These are phyloP conservation scores for Chaetops frenatus DNA, from an alignment of 2,113 vertebrate genomes.

Conservation along the genomic window DNA sequence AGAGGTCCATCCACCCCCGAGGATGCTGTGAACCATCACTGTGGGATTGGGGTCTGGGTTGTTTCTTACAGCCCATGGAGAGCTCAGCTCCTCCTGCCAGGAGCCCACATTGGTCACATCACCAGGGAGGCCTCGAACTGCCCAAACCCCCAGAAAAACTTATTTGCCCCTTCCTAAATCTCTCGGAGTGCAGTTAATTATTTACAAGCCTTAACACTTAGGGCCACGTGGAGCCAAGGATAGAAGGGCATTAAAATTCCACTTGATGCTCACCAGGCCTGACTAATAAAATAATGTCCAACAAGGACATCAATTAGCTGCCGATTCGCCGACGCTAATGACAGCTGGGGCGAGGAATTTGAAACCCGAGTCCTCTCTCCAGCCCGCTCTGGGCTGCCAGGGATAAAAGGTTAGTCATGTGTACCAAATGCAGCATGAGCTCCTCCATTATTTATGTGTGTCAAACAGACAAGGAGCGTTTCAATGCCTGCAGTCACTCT, in stretches of 20 bases:
- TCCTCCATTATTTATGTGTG: conserved; percentile 64
- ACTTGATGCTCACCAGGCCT: conserved; percentile 56
- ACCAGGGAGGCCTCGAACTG: neutral
- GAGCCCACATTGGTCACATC: rapidly evolving
- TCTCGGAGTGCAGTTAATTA: neutral
- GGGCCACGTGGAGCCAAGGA: neutral
- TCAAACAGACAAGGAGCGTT: conserved; percentile 48
- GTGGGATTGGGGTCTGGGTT: neutral
- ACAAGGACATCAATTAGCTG: conserved; percentile 64
- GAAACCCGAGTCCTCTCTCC: conserved; percentile 29
- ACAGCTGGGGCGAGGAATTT: conserved; percentile 55
- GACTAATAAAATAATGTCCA: conserved; percentile 66
- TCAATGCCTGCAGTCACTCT: conserved; percentile 35
- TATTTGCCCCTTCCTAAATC: neutral
- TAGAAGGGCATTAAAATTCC: conserved; percentile 37
- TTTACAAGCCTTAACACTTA: neutral
- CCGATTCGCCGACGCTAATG: conserved; percentile 25
- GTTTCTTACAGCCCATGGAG: neutral
- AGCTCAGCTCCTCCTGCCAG: neutral
- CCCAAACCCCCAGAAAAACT: neutral
- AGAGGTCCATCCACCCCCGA: neutral
- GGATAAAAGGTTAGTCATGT: conserved; percentile 61
- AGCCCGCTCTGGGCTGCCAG: conserved; percentile 22
- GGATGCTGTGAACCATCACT: neutral
- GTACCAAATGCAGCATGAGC: conserved; percentile 44